Base-by-base conservation (phyloP, 2,113 vertebrate genomes). In the Erinaceus europaeus region DNA sequence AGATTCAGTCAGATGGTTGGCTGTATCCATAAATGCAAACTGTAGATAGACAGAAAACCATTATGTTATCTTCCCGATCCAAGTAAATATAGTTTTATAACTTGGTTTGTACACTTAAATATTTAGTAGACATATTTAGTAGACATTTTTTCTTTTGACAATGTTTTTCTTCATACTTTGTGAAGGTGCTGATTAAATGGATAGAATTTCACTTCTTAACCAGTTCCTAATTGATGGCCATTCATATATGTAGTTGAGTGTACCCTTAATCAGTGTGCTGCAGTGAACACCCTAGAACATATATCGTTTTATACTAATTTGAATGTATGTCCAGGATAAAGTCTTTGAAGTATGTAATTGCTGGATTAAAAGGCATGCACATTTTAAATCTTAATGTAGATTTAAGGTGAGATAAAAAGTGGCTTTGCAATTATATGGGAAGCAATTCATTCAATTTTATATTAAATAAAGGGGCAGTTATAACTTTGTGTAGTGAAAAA, bases 361-460 rank as follows among this genome's bases (percentile, higher is more conserved):
- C 27, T 68, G 32, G 10, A 68, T 90, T 91, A 88, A 91, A 88
- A 86, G 42, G 9, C 27, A 78, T 57, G 36, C 4, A 76, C 25
- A 50, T 76, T 78, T 90, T 93, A 90, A 90, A 80, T 95, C 50
- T 75, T 79, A 85, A 87, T 88, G 34, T 48, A 4, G 29, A 75
- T 86, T 94, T 86, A 76, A 80, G 91, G 18, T 82, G n/a, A 61
- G 44, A 75, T 82, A 85, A 86, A 90, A 83, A 65, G 55, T 85
- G 1, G 14, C 13, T 91, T 90, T 78, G 3, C 48, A 86, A 32
- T 71, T 89, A 78, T 40, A 83, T 71, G 55, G 36, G 9, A 61
- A 21, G n/a, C 42, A 46, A 72, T 84, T 53, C 52, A 42, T 79
- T 40, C 38, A 88, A 61, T 79, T 88, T 88, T 79, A 71, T 75